phyloP scores from a whole-genome alignment of 2,888 invertebrate species.

The Carpatolechia fugitivella region DNA sequence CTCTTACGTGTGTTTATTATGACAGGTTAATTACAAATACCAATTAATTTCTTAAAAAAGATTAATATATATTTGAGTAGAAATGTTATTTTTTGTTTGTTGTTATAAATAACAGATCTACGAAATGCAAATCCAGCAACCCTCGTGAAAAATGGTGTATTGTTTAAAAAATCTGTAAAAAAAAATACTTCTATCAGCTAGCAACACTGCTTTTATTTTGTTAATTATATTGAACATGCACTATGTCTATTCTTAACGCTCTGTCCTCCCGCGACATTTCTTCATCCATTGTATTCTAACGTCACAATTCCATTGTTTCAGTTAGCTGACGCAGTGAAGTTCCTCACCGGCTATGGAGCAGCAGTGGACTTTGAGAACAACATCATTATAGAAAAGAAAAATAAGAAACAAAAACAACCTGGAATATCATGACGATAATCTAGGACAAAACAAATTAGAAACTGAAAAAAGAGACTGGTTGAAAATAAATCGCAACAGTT shows the following conservation, averaged over 20 bases:
- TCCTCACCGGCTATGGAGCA: conserved; percentile 67
- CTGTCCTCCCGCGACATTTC: conserved; percentile 7
- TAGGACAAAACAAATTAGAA: neutral
- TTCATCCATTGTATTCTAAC: conserved; percentile 30
- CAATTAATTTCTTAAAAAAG: no score
- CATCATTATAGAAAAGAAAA: neutral
- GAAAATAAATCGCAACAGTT: neutral
- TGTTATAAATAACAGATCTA: no score
- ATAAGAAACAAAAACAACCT: neutral
- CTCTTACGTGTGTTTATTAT: no score
- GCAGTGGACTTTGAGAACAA: conserved; percentile 55
- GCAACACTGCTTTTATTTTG: neutral
- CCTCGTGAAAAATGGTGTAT: no score
- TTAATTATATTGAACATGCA: neutral
- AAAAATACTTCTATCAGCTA: no score
- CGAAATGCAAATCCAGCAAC: no score
- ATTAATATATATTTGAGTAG: no score
- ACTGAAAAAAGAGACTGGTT: neutral
- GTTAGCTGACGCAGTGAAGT: conserved; percentile 64
- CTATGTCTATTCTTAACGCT: neutral
- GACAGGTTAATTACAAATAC: no score
- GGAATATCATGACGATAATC: conserved; percentile 7
- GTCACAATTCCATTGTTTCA: conserved; percentile 60
- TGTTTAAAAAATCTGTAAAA: no score
- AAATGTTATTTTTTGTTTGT: no score